These are phyloP conservation scores for Hydrozoanthus tunicans DNA, from an alignment of 64 coral and sea anemone genomes.

Conservation along the genomic window DNA sequence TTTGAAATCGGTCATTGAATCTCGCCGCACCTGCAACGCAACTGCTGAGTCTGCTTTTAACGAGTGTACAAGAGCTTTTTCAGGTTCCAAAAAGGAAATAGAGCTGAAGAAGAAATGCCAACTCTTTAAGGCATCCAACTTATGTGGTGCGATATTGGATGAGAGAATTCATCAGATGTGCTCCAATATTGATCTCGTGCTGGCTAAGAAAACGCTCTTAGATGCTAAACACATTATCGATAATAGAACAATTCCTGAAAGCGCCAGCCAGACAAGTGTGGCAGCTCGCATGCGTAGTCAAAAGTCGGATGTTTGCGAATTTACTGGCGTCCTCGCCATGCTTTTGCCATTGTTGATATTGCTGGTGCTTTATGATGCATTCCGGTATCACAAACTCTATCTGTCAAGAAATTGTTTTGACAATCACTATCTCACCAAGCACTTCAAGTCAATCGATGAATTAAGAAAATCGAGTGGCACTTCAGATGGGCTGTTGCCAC, in stretches of 20 bases:
- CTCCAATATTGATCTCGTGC: constrained; percentile 7
- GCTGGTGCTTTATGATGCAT: constrained; percentile 78
- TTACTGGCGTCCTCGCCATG: constrained; percentile 53
- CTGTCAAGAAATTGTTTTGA: constrained; percentile 85
- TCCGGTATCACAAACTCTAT: constrained; percentile 86
- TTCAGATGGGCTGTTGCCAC: constrained; percentile 66
- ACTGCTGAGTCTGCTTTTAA: neutral
- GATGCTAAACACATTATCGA: constrained; percentile 26
- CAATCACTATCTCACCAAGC: constrained; percentile 87
- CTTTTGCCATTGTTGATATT: constrained; percentile 81
- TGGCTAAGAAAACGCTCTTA: constrained; percentile 28
- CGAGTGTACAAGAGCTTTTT: constrained; percentile 20
- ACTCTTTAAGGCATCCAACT: constrained; percentile 30
- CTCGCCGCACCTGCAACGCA: neutral
- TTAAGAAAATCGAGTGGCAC: constrained; percentile 77
- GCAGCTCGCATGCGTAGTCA: neutral
- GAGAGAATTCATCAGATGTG: constrained; percentile 29
- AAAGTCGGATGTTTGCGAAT: constrained; percentile 46
- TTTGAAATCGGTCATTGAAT: neutral
- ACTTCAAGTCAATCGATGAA: constrained; percentile 94
- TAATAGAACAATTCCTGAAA: constrained; percentile 27
- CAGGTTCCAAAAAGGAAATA: constrained; percentile 24
- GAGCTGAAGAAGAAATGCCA: constrained; percentile 30
- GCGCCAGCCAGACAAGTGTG: neutral
- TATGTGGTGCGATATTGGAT: constrained; percentile 20